Percentiles rank a stretch among this genome's conserved stretches.
These are phyloP conservation scores for Lepidochrysops patricia DNA, from an alignment of 2,888 invertebrate genomes.

Conservation along the genomic window DNA sequence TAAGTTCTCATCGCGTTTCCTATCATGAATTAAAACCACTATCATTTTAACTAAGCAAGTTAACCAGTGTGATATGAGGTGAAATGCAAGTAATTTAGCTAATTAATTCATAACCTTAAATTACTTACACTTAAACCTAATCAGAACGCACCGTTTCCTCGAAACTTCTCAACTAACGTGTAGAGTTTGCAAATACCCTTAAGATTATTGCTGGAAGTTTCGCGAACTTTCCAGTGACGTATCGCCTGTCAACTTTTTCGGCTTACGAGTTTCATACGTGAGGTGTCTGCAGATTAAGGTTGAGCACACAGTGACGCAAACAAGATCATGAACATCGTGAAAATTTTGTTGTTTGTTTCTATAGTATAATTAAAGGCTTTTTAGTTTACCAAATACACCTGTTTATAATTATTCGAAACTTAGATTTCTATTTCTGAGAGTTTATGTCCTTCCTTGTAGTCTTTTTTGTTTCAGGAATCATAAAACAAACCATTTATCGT, in stretches of 20 bases:
- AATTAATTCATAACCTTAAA: not conserved
- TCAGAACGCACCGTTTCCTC: not conserved
- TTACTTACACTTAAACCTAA: not conserved
- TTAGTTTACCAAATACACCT: no score
- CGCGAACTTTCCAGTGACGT: constrained; percentile 7
- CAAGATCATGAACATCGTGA: not conserved
- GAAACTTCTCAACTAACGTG: not conserved
- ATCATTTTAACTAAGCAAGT: no score
- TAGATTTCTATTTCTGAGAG: no score
- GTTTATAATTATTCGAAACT: no score
- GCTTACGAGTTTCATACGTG: constrained; percentile 17
- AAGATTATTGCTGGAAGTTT: constrained; percentile 12
- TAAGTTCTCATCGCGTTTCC: no score
- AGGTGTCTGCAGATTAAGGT: constrained; percentile 5
- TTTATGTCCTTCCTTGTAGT: no score
- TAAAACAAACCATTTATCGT: no score
- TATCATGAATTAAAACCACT: no score
- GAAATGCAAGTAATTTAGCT: not conserved
- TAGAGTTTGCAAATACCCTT: constrained; percentile 6
- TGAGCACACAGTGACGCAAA: not conserved
- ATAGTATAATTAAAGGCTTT: no score
- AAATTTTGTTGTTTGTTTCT: no score
- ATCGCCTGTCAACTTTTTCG: constrained; percentile 13
- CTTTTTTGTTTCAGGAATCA: no score
- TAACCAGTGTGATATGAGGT: no score